phyloP scores from a whole-genome alignment of 1,140 invertebrate genomes.

The Pachyrhynchus sulphureomaculatus region DNA sequence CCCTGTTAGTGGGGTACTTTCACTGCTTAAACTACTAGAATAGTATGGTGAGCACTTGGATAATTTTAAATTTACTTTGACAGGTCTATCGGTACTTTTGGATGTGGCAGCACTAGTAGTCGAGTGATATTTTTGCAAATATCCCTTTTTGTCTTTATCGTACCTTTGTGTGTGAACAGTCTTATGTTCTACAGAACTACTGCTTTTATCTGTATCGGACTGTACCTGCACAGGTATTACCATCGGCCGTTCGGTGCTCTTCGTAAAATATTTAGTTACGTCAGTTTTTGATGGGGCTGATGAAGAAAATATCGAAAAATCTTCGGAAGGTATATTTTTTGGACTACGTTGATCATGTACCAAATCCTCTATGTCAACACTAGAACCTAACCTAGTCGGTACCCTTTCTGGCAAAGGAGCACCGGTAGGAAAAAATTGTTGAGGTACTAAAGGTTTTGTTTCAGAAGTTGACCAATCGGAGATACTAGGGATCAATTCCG shows the following conservation, averaged over 20 bases:
- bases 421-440: slow-evolving; percentile 36
- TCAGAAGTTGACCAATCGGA: slow-evolving; percentile 52
- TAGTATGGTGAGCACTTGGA: slow-evolving; percentile 69
- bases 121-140: slow-evolving; percentile 42
- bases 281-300: slow-evolving; percentile 9
- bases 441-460: slow-evolving; percentile 39
- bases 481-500: slow-evolving; percentile 47
- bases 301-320: slow-evolving; percentile 35
- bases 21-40: slow-evolving; percentile 67
- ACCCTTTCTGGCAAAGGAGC: slow-evolving; percentile 22
- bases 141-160: slow-evolving; percentile 48
- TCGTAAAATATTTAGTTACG: slow-evolving; percentile 37
- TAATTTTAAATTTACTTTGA: slow-evolving; percentile 58
- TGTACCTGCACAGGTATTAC: slow-evolving; percentile 42
- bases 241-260: slow-evolving; percentile 46
- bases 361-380: slow-evolving; percentile 41
- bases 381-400: slow-evolving; percentile 40
- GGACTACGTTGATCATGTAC: slow-evolving; percentile 40
- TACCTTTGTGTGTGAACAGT: slow-evolving; percentile 47
- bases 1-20: slow-evolving; percentile 60
- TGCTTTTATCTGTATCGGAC: slow-evolving; percentile 48
- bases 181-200: slow-evolving; percentile 47
- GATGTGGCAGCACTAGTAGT: slow-evolving; percentile 15
- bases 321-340: slow-evolving; percentile 47
- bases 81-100: slow-evolving; percentile 51